Conservation (phyloP, 2,888 invertebrate species). For the Phymatocera aterrima region DNA sequence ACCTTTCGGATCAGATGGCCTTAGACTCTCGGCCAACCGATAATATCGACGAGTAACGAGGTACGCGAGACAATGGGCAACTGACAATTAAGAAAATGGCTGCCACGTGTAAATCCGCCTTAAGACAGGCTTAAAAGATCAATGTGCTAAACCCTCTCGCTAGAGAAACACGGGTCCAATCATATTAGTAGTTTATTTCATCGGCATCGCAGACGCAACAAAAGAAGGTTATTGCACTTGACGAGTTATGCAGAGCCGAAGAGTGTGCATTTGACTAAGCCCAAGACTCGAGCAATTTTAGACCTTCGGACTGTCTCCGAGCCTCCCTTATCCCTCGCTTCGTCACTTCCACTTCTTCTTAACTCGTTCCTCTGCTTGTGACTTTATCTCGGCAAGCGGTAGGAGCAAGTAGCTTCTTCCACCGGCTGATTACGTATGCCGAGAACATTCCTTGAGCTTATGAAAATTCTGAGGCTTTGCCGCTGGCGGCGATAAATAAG, state of each 20-base stretch:
- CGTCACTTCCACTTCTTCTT: conserved; percentile 45
- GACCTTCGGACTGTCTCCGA: conserved; percentile 53
- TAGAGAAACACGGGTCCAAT: conserved; percentile 50
- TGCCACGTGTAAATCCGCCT: conserved; percentile 42
- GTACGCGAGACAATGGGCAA: conserved; percentile 27
- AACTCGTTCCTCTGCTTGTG: conserved; percentile 53
- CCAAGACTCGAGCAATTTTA: conserved; percentile 55
- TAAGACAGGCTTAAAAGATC: conserved; percentile 44
- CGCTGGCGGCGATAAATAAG: conserved; percentile 61
- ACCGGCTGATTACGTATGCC: conserved; percentile 67
- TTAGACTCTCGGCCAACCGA: conserved; percentile 17
- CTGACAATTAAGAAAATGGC: conserved; percentile 43
- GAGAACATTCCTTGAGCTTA: conserved; percentile 60
- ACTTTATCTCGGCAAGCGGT: conserved; percentile 62
- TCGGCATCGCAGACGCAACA: conserved; percentile 58
- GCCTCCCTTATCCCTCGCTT: conserved; percentile 22
- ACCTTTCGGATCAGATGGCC: conserved; percentile 35
- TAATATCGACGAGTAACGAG: conserved; percentile 42
- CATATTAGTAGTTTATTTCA: conserved; percentile 54
- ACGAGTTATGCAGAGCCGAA: conserved; percentile 69
- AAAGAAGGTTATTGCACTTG: conserved; percentile 65
- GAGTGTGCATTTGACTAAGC: conserved; percentile 70
- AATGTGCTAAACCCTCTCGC: conserved; percentile 30
- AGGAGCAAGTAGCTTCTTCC: conserved; percentile 62
- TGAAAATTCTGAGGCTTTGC: conserved; percentile 64